A percentile compares a stretch with the other conserved stretches of the same genome.
These are phyloP conservation scores for Pantherophis guttatus DNA, from an alignment of 2,113 vertebrate species.

Conservation along the genomic window DNA sequence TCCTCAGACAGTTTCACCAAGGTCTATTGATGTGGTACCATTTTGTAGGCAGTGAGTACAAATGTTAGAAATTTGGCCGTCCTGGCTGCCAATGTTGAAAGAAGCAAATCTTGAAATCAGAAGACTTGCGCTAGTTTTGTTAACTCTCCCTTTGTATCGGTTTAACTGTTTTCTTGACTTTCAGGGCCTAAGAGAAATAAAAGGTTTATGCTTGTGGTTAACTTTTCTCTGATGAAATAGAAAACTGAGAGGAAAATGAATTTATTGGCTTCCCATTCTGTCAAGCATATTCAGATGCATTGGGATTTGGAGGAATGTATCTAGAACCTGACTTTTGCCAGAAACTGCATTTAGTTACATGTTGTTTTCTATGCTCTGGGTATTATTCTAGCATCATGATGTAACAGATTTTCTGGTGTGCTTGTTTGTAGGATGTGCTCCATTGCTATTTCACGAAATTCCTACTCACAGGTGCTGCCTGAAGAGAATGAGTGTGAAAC, in stretches of 20 bases:
- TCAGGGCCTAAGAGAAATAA: slow-evolving; percentile 68
- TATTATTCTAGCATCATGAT: background rate
- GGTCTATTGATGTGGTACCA: slow-evolving; percentile 13
- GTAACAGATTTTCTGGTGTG: background rate
- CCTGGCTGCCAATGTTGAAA: slow-evolving; percentile 62
- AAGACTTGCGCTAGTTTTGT: slow-evolving; percentile 62
- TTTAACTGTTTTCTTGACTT: slow-evolving; percentile 71
- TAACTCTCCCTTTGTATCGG: slow-evolving; percentile 63
- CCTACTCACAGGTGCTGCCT: background rate
- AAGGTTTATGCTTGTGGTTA: slow-evolving; percentile 77
- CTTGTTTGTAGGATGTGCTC: background rate
- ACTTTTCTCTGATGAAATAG: slow-evolving; percentile 71
- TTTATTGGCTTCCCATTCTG: slow-evolving; percentile 25
- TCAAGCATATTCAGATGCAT: background rate
- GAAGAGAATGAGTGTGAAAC: background rate
- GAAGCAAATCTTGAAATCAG: slow-evolving; percentile 59
- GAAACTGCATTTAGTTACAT: background rate
- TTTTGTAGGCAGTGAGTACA: slow-evolving; percentile 57
- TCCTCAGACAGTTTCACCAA: background rate
- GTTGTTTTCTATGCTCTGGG: background rate
- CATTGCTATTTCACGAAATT: background rate
- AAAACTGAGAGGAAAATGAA: slow-evolving; percentile 68
- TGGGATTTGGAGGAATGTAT: background rate
- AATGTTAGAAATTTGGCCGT: slow-evolving; percentile 67
- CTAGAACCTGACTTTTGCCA: background rate